Evolutionary conservation across 2,797 vertebrate genomes (phyloP), one percentile per base, ranked within the genome.

Genomic region (Galaxias olidus): DNA sequence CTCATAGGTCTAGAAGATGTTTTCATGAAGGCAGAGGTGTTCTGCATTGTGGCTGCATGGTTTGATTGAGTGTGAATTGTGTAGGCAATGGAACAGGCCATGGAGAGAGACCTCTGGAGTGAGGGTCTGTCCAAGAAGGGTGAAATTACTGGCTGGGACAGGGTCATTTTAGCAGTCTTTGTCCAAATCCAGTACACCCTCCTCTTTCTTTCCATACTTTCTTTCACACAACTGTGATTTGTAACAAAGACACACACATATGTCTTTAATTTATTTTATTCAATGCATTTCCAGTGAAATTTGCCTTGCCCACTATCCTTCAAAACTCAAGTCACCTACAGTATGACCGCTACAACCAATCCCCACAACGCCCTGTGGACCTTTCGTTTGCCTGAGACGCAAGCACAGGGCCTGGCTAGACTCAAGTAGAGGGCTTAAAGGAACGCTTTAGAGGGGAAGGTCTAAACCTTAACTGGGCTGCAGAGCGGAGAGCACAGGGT

Each of bases 31-130:
- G 1, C n/a, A 47, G 41, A 52, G 11, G 4, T 61, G 49, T 69
- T 72, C 44, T 49, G 54, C 12, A 18, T 4, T 12, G 54, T 63
- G 45, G 9, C 4, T n/a, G 12, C 45, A 17, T 15, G 19, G 51
- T 71, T 55, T 66, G 57, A 74, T 64, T 9, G 75, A 40, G 59
- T 75, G 62, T 58, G 30, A 5, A 47, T 20, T 57, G 30, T 13
- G 5, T 15, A 62, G 43, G 18, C 13, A 4, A 60, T 8, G 40
- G 43, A 20, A 30, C 5, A 14, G 45, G 20, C 13, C 42, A 14
- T 30, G 63, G 50, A 52, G 44, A 40, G 40, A 42, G 13, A 46
- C 10, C 1, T 49, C 15, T 51, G 9, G 18, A 47, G 12, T 20
- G n/a, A 14, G 60, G 17, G 49, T 11, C 11, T 46, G 42, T 70